Conservation (phyloP, 2,113 vertebrate species). For the Brachyhypopomus gauderio region DNA sequence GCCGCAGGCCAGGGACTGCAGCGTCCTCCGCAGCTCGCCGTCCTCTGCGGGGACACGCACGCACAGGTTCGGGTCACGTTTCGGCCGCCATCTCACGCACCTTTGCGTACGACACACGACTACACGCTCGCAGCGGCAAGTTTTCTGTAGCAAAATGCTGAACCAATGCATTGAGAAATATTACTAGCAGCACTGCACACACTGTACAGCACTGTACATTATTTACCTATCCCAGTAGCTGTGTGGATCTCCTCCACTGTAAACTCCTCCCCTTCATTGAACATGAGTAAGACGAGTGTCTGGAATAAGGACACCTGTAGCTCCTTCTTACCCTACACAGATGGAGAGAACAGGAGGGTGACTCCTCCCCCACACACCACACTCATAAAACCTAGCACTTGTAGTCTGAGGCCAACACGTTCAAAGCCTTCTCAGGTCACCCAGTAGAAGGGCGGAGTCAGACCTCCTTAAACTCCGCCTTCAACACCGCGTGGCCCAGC, state of each 20-base stretch:
- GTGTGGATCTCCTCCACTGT: conserved; percentile 95
- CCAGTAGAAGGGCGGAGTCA: not conserved
- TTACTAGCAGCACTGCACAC: too few species aligned
- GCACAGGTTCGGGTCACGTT: not conserved
- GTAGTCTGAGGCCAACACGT: not conserved
- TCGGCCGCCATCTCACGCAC: too few species aligned
- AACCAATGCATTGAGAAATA: too few species aligned
- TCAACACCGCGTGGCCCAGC: conserved; percentile 94
- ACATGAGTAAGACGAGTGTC: conserved; percentile 97
- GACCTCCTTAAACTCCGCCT: conserved; percentile 98
- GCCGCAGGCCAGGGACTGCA: conserved; percentile 95
- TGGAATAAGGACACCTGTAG: conserved; percentile 98
- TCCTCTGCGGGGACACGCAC: conserved; percentile 79
- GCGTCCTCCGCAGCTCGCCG: conserved; percentile 90
- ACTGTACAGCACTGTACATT: too few species aligned
- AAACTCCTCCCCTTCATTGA: conserved; percentile 98
- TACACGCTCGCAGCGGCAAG: too few species aligned
- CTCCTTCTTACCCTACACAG: conserved; percentile 90
- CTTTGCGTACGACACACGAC: too few species aligned
- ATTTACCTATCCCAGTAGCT: conserved; percentile 93
- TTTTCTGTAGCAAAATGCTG: too few species aligned
- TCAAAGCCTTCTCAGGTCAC: not conserved
- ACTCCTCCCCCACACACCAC: not conserved
- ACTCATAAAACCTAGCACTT: not conserved
- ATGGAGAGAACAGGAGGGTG: not conserved